These are phyloP conservation scores for Emydoidea blandingii DNA, from an alignment of 2,797 vertebrate species.

Conservation along the genomic window DNA sequence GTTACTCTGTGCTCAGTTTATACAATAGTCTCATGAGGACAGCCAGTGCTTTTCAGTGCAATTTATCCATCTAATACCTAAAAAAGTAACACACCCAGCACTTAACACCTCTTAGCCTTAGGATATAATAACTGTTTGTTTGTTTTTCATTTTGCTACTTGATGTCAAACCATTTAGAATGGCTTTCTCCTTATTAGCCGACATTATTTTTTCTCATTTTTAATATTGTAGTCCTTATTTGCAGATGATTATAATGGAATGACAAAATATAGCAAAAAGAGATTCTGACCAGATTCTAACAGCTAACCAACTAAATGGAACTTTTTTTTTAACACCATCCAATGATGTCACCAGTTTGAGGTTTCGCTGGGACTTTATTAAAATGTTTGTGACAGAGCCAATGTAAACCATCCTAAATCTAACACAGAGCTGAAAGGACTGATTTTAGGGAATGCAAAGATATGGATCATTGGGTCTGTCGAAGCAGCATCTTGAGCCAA, in stretches of 20 bases:
- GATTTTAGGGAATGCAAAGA: conserved; percentile 93
- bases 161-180: conserved; percentile 82
- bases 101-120: conserved; percentile 44
- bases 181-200: conserved; percentile 77
- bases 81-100: conserved; percentile 35
- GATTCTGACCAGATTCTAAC: conserved; percentile 78
- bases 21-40: conserved; percentile 46
- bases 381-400: conserved; percentile 96
- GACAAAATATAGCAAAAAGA: conserved; percentile 72
- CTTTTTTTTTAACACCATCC: conserved; percentile 90
- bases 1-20: conserved; percentile 28
- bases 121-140: conserved; percentile 45
- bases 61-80: conserved; percentile 64
- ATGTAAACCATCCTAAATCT: conserved; percentile 98
- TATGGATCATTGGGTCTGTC: conserved; percentile 96
- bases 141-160: conserved; percentile 77
- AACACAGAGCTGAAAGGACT: conserved; percentile 94
- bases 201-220: conserved; percentile 64
- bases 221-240: conserved; percentile 76
- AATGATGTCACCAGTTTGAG: conserved; percentile 96
- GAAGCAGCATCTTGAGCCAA: conserved; percentile 98
- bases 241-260: conserved; percentile 74
- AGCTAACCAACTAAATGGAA: conserved; percentile 91
- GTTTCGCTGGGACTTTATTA: conserved; percentile 94
- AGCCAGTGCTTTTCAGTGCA: conserved; percentile 47